A percentile compares a stretch with the other conserved stretches of the same genome.
Evolutionary conservation across 2,888 invertebrate species (phyloP).

Genomic region (Tenthredo distinguenda): DNA sequence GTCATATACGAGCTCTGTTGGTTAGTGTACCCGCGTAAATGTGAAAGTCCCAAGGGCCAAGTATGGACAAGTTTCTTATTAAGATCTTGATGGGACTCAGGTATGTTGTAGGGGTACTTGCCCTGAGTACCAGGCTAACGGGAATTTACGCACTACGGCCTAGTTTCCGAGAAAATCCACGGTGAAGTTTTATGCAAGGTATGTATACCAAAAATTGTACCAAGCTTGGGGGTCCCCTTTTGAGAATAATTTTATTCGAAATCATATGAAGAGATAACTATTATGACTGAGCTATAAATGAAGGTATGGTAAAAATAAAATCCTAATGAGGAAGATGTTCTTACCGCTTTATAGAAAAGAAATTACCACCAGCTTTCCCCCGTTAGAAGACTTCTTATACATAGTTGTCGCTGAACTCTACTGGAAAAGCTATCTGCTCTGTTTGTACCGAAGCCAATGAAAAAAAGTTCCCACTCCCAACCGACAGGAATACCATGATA

Average conservation of each 20-base stretch:
- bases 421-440: constrained; percentile 49
- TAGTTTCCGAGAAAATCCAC: too few relatives aligned
- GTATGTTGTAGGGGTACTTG: too few relatives aligned
- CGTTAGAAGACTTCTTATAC: constrained; percentile 11
- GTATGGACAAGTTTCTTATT: constrained; percentile 42
- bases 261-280: background rate
- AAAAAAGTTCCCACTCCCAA: constrained; percentile 51
- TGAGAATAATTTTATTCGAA: background rate
- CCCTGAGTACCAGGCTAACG: too few relatives aligned
- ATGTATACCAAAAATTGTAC: too few relatives aligned
- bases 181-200: too few relatives aligned
- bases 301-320: too few relatives aligned
- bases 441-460: constrained; percentile 48
- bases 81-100: too few relatives aligned
- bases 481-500: constrained; percentile 6
- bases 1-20: background rate
- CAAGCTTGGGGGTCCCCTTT: too few relatives aligned
- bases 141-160: too few relatives aligned
- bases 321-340: background rate
- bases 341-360: background rate
- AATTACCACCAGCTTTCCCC: background rate
- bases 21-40: constrained; percentile 15
- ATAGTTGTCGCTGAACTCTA: constrained; percentile 47
- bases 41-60: constrained; percentile 5
- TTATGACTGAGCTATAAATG: too few relatives aligned